phyloP scores from a whole-genome alignment of 2,888 invertebrate genomes.

The Eurytoma californica region DNA sequence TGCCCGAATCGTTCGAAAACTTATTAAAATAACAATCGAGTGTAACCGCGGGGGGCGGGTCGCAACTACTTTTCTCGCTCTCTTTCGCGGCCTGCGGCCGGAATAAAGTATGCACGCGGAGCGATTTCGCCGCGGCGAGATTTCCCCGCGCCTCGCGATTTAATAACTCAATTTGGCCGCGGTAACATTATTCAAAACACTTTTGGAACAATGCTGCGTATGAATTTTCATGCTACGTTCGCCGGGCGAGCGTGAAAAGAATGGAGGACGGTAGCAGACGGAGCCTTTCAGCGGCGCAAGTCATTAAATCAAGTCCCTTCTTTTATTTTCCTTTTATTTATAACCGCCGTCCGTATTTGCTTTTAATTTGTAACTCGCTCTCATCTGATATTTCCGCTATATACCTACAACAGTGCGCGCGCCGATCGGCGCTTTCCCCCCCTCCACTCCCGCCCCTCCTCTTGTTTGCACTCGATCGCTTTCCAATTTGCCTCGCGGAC shows the following conservation, averaged over 20 bases:
- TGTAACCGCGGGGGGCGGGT: no score
- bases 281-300: constrained; percentile 12
- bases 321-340: constrained; percentile 4
- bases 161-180: constrained; percentile 42
- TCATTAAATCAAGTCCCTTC: constrained; percentile 9
- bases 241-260: neutral
- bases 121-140: constrained; percentile 15
- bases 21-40: no score
- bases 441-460: no score
- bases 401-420: neutral
- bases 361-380: constrained; percentile 42
- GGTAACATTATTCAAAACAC: constrained; percentile 50
- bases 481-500: neutral
- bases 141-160: constrained; percentile 23
- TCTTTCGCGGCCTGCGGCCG: neutral
- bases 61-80: neutral
- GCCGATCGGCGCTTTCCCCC: neutral
- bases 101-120: constrained; percentile 32
- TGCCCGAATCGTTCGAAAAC: no score
- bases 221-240: constrained; percentile 46
- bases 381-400: constrained; percentile 2
- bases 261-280: constrained; percentile 1
- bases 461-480: neutral
- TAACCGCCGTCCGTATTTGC: constrained; percentile 19
- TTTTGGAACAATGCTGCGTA: constrained; percentile 36